Conservation (phyloP, 2,888 invertebrate genomes). For the Deroplatys truncata region DNA sequence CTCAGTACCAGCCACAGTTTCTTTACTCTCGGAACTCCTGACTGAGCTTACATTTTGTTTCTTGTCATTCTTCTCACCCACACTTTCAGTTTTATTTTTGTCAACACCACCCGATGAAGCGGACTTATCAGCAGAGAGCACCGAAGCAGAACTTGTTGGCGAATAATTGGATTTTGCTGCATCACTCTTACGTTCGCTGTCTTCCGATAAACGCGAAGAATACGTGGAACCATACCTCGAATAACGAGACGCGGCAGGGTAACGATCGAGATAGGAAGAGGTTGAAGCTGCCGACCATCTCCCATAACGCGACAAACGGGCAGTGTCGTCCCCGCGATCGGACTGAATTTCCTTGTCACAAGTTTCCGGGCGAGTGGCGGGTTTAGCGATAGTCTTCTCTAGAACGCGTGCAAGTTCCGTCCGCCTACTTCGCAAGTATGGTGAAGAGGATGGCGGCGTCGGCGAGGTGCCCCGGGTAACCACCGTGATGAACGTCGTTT, state of each 20-base stretch:
- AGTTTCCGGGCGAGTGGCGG: conserved; percentile 54
- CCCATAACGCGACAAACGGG: conserved; percentile 60
- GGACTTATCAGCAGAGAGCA: not conserved
- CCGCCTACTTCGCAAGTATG: conserved; percentile 60
- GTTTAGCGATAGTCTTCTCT: conserved; percentile 63
- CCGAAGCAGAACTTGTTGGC: not conserved
- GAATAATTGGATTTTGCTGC: not conserved
- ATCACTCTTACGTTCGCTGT: not conserved
- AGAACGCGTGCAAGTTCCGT: conserved; percentile 69
- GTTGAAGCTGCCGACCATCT: conserved; percentile 56
- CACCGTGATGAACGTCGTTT: conserved; percentile 49
- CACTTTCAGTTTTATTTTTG: not conserved
- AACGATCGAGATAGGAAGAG: conserved; percentile 58
- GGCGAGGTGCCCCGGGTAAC: conserved; percentile 76
- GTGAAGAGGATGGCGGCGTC: conserved; percentile 61
- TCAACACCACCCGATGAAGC: conserved; percentile 39
- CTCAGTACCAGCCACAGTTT: too few species aligned
- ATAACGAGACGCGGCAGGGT: conserved; percentile 25
- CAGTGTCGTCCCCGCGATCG: conserved; percentile 65
- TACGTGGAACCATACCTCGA: conserved; percentile 18
- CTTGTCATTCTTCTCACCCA: not conserved
- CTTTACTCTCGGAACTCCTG: not conserved
- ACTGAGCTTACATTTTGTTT: not conserved
- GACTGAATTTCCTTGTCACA: conserved; percentile 71
- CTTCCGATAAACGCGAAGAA: not conserved